Evolutionary conservation across 2,888 invertebrate genomes (phyloP), one percentile per base, ranked within the genome.

Genomic region (Chrysotoxum bicinctum): DNA sequence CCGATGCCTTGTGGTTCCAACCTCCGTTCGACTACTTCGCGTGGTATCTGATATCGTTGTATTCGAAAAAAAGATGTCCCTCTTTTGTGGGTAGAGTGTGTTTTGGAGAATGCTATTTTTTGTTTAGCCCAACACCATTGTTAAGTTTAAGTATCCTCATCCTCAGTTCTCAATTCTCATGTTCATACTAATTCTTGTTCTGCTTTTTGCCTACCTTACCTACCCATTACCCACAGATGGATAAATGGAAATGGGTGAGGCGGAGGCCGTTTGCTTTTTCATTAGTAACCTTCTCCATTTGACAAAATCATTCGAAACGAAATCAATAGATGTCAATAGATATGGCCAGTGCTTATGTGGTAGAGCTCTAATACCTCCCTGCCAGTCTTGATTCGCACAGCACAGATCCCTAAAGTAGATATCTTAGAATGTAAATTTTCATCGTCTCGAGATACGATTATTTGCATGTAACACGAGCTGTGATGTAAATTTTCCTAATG

Each of bases 401-500:
- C 26, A 16, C 19, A 64, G 30, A 64, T 40, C 70, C 62, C 62
- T 77, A 45, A 64, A 75, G 60, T 35, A n/a, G n/a, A n/a, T n/a
- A 30, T 43, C 62, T 54, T 62, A 62, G n/a, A 45, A 80, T 70
- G 62, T 32, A 75, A 76, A 76, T 77, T 77, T 77, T 58, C 37
- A n/a, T 68, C 19, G 32, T 37, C 37, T 7, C 50, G n/a, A 76
- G 37, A 68, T 73, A 69, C 58, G 58, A 48, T 40, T 73, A 68
- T 76, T 50, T 48, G 58, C 68, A 68, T 50, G 74, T 74, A 68
- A 74, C 68, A 68, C 45, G 69, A 54, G 70, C 69, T 70, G 64
- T 32, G 50, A 81, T 70, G 75, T 81, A 70, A 70, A 80, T 78
- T 72, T 58, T 52, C 74, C 79, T 80, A 74, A 80, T 74, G 68